Conservation (phyloP, 2,888 invertebrate genomes). For the Heteromyza rotundicornis region DNA sequence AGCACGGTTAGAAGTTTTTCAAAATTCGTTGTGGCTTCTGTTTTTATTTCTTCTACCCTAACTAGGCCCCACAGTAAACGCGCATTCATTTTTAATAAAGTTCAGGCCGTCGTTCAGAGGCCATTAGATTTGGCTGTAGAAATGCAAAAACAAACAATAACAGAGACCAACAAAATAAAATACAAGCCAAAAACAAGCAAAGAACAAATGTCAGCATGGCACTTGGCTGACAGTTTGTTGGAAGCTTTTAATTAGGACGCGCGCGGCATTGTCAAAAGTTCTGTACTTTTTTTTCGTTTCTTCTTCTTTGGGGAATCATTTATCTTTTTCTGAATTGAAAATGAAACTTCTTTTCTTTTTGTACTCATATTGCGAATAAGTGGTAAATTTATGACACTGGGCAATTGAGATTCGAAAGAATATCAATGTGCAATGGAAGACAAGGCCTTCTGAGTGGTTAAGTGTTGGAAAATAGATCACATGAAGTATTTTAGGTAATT, state of each 20-base stretch:
- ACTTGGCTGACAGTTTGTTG: background rate
- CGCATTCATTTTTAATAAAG: background rate
- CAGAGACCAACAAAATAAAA: background rate
- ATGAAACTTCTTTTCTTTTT: too few species aligned
- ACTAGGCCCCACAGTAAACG: background rate
- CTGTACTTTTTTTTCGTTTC: background rate
- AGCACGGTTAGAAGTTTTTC: background rate
- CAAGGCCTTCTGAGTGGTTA: too few species aligned
- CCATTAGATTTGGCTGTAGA: background rate
- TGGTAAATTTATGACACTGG: too few species aligned
- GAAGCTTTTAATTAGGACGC: background rate
- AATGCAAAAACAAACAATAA: background rate
- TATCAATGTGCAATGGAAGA: too few species aligned
- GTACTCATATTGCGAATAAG: too few species aligned
- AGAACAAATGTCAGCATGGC: background rate
- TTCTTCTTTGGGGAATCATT: background rate
- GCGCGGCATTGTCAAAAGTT: background rate
- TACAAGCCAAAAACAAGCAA: background rate
- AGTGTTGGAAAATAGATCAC: too few species aligned
- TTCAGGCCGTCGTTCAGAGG: background rate
- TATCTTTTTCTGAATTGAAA: too few species aligned
- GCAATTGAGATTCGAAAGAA: too few species aligned
- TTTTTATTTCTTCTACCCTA: background rate
- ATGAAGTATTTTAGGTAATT: too few species aligned
- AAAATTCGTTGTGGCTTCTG: background rate